Base-by-base conservation (phyloP, 2,113 vertebrate genomes). In the Eupsittula cactorum region DNA sequence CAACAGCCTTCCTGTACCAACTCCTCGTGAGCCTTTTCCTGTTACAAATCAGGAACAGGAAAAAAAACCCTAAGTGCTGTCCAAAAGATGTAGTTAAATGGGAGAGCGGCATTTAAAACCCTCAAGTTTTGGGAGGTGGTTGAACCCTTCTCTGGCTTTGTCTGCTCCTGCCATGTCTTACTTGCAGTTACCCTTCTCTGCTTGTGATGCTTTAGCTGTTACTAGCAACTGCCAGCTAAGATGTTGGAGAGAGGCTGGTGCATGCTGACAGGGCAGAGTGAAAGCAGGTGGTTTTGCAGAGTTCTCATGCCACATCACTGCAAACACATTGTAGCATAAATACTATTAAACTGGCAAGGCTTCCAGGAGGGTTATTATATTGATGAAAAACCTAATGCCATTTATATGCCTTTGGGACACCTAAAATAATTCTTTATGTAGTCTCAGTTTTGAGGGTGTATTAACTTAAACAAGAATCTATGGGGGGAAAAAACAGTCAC, bases 261-360 rank as follows among this genome's bases (percentile, higher is more conserved):
- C 8, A 1, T 37, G n/a, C 25, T 41, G 28, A 46, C 37, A 31
- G 53, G 19, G 25, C 0, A 1, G 27, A 29, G 25, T 44, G 68
- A 77, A 65, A 90, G 18, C 27, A 83, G 39, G 16, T 21, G 44
- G 16, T 70, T 77, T 84, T 78, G 44, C 10, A 2, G 60, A 70
- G 55, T n/a, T 81, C 47, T 69, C 2, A 0, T 23, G n/a, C 17
- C 24, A 18, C 0, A 0, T 60, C 57, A 16, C 31, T 86, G 9
- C 68, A 91, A 78, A 2, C 6, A 16, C n/a, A 83, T 67, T 14
- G 41, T 74, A 50, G 20, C 1, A 1, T 85, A 62, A 91, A 35
- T 55, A 44, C 39, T 31, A 44, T 6, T 60, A 28, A 82, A 10
- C 60, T 86, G n/a, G 46, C 20, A 68, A 69, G 69, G 64, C 33